Base-by-base conservation (phyloP, 2,113 vertebrate genomes). In the Oncorhynchus gorbuscha region DNA sequence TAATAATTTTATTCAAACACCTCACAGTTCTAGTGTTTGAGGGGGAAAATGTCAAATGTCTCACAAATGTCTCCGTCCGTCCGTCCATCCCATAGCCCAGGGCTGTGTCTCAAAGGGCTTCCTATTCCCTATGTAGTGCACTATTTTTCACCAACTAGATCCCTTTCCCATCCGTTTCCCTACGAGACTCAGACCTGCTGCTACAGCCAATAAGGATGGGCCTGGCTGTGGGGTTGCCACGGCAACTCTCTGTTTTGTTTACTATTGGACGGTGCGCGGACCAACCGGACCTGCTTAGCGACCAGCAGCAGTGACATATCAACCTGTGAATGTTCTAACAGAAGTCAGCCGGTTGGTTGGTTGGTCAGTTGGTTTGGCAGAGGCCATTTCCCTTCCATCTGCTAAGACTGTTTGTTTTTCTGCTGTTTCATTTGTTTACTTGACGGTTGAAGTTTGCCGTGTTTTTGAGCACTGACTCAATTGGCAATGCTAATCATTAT, bases 241-340 rank as follows among this genome's bases (percentile, higher is more conserved):
- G 59, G 81, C 69, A 64, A 87, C 76, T 0, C 32, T 3, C 12
- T 79, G 80, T 88, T 88, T 83, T 87, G 87, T 88, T 89, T 88
- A 80, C 76, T 58, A 1, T 16, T 3, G 75, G 75, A 84, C 5
- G 1, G 74, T 72, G 26, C 62, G 51, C 73, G 49, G 74, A 77
- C 76, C 74, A 75, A 14, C 48, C 18, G 32, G 32, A 75, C 69
- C 65, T 51, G 16, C 73, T 76, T 69, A 77, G 76, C 76, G 55
- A 76, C 69, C 35, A 39, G 69, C 73, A 55, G 49, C 66, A 55
- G 76, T 13, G 76, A 83, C 83, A 80, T 35, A 8, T 62, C 48
- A 71, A 72, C 67, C 77, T 45, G 11, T 83, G 81, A 86, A 72
- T 28, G 71, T 51, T 85, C 80, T 77, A 82, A 66, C 79, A 90